Base-by-base conservation (phyloP, 2,888 invertebrate species). In the Tetropium fuscum region DNA sequence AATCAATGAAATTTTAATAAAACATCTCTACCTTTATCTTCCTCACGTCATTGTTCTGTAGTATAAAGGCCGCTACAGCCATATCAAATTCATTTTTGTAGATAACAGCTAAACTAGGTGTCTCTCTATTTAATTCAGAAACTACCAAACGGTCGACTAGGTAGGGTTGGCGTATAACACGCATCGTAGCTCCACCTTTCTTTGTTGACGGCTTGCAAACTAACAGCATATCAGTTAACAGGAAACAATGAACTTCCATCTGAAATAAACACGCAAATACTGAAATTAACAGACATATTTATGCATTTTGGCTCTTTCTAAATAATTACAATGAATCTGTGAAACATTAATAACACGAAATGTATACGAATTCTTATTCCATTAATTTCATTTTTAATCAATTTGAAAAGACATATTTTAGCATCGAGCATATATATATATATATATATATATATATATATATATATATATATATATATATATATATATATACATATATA, bases 151-250 rank as follows among this genome's bases (percentile, higher is more conserved):
- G 86, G 80, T 93, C 93, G 57, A 93, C 89, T 45, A 92, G 82
- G 82, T 89, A 93, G 0, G 95, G 95, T 72, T 93, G 94, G 38
- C 93, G 87, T 58, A 94, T 88, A 27, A 94, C 88, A 77, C 88
- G 87, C 76, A 87, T 87, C 70, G 86, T 82, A 11, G 83, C 82
- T 11, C 83, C 86, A 22, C 83, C 84, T 74, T 87, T 87, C 74
- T 88, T 87, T 57, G 87, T 87, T 22, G 87, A 84, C 58, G 88
- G 88, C 78, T 97, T 97, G 81, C 97, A 97, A 44, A 98, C 88
- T 45, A 98, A 84, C 58, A 98, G 82, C 87, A 97, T 91, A 79
- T 98, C 98, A 11, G 98, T 97, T 73, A 98, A 86, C 7, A 98
- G 85, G 73, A 95, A 89, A 70, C 93, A 93, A 73, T 92, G 93